Base-by-base conservation (phyloP, 2,888 invertebrate species). In the Folsomia manolachei region DNA sequence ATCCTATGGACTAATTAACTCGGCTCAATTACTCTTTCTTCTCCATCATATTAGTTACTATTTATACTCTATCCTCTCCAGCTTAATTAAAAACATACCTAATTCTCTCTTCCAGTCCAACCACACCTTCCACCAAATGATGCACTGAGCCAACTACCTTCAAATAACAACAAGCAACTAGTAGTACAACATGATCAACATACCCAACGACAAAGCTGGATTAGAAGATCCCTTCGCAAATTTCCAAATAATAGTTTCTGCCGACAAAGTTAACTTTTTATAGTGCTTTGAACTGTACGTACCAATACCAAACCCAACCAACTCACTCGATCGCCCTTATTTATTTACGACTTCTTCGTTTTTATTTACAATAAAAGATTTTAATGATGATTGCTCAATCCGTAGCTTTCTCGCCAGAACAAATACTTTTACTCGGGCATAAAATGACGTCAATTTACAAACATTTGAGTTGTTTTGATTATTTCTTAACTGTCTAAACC, bases 201-300 rank as follows among this genome's bases (percentile, higher is more conserved):
- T n/a, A n/a, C n/a, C n/a, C n/a, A 39, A 14, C 70, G 72, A 70
- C 11, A 14, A 7, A 56, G n/a, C 56, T 56, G 56, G 56, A 56
- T 56, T 19, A 70, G 77, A 21, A 53, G 79, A 23, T 74, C 77
- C 51, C 70, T 73, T 65, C 72, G 77, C 9, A 79, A 77, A 65
- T 71, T 79, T 63, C 71, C 79, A 25, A 73, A 56, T 56, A 56
- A 56, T 56, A 4, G 11, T 4, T 56, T 76, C n/a, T 79, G 79
- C 56, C 70, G 79, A 70, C 79, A 79, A 75, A 79, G 75, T 51
- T 79, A 71, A 70, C 64, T 63, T 56, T 56, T 39, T 39, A 9
- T 39, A 39, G 4, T 39, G 39, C 39, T 39, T 39, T 39, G 39
- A 14, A 39, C n/a, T n/a, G n/a, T n/a, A n/a, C n/a, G n/a, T n/a